Evolutionary conservation across 2,113 vertebrate species (phyloP).

Genomic region (Murina feae): DNA sequence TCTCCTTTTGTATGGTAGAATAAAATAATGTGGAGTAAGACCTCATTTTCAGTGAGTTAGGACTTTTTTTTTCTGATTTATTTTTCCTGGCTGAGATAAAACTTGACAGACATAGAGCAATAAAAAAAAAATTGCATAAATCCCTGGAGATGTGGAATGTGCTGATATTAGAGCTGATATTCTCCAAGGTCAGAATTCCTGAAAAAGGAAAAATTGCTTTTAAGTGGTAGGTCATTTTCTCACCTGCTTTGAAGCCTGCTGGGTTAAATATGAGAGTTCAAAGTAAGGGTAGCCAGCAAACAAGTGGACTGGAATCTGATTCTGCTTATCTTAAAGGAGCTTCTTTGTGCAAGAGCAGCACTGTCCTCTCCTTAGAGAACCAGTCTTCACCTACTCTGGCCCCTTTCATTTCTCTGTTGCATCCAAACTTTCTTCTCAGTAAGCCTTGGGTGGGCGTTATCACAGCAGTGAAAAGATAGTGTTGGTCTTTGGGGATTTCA

Average conservation of each 20-base stretch:
- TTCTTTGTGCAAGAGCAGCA: constrained; percentile 64
- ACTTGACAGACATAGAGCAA: constrained; percentile 56
- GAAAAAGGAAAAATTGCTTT: constrained; percentile 74
- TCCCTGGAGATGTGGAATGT: constrained; percentile 74
- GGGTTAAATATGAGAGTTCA: constrained; percentile 75
- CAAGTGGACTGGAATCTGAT: constrained; percentile 67
- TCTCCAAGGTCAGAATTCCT: constrained; percentile 71
- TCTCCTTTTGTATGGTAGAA: background rate
- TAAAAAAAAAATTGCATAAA: constrained; percentile 65
- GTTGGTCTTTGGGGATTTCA: constrained; percentile 46
- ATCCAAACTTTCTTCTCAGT: constrained; percentile 54
- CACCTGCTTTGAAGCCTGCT: constrained; percentile 76
- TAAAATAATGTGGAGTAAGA: constrained; percentile 6
- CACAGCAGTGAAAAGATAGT: constrained; percentile 46
- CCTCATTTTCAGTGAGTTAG: constrained; percentile 45
- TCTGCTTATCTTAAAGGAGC: constrained; percentile 74
- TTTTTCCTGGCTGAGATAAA: constrained; percentile 59
- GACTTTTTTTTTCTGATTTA: background rate
- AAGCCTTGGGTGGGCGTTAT: constrained; percentile 27
- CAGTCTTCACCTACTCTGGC: constrained; percentile 23
- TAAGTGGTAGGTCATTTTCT: constrained; percentile 75
- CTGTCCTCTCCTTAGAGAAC: constrained; percentile 50
- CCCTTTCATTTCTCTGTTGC: constrained; percentile 44
- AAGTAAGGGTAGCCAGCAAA: constrained; percentile 73
- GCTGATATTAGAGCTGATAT: constrained; percentile 72